Conservation (phyloP, 1,140 invertebrate genomes). For the Gonioctena quinquepunctata region DNA sequence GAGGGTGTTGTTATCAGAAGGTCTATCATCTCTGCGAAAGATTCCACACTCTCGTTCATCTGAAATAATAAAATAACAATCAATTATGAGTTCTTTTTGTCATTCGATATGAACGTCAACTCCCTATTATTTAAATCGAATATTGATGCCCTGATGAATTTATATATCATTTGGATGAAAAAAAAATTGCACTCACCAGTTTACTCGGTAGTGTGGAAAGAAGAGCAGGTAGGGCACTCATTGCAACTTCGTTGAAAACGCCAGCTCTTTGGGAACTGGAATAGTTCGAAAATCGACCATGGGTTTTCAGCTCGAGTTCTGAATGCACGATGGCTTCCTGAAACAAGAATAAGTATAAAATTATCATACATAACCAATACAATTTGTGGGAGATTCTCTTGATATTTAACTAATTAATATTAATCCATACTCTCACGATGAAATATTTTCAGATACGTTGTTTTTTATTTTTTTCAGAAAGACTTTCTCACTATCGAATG, state of each 20-base stretch:
- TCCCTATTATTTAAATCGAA: not conserved
- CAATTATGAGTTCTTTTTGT: not conserved
- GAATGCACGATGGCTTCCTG: conserved; percentile 68
- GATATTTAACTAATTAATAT: too few relatives aligned
- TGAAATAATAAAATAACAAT: conserved; percentile 10
- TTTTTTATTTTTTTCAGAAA: too few relatives aligned
- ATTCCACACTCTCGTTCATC: conserved; percentile 55
- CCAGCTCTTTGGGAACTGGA: conserved; percentile 80
- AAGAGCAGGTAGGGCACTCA: conserved; percentile 75
- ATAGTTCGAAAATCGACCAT: conserved; percentile 76
- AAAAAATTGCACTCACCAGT: conserved; percentile 55
- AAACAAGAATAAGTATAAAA: too few relatives aligned
- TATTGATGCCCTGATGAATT: not conserved
- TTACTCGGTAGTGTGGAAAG: conserved; percentile 71
- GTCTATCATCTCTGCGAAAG: conserved; percentile 54
- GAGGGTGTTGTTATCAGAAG: conserved; percentile 59
- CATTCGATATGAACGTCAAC: too few relatives aligned
- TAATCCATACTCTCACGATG: too few relatives aligned
- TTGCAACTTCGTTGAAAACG: conserved; percentile 73
- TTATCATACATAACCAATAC: too few relatives aligned
- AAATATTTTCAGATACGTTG: too few relatives aligned
- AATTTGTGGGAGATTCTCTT: too few relatives aligned
- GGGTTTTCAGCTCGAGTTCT: conserved; percentile 64
- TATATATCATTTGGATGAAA: not conserved
- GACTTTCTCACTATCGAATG: too few relatives aligned